Evolutionary conservation across 2,113 vertebrate species (phyloP).

Genomic region (Nasalis larvatus): DNA sequence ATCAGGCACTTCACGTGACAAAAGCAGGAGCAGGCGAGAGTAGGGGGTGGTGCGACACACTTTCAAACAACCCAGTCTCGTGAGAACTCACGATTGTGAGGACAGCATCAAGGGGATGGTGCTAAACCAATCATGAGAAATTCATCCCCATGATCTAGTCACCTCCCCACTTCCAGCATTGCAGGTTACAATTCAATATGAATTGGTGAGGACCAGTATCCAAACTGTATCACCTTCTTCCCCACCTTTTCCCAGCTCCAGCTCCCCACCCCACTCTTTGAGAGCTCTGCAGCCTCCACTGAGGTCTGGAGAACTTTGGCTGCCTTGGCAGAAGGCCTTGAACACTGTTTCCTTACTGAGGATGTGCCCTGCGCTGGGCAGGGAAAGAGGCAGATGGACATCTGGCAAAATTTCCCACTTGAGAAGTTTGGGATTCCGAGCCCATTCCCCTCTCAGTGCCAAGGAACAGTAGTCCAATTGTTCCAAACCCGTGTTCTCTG

Average conservation of each 20-base stretch:
- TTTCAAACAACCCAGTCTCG: too few relatives aligned
- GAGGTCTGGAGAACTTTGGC: neutral
- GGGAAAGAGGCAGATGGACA: neutral
- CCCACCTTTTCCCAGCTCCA: too few relatives aligned
- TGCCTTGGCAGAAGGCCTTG: neutral
- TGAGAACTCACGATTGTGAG: too few relatives aligned
- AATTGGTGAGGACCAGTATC: too few relatives aligned
- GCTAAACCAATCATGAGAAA: too few relatives aligned
- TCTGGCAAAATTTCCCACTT: conserved; percentile 22
- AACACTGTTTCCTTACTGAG: accelerated
- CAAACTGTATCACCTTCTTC: neutral
- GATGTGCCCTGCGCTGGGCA: neutral
- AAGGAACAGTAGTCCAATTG: neutral
- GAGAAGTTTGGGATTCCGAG: conserved; percentile 33
- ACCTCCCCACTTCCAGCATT: too few relatives aligned
- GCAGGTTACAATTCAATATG: too few relatives aligned
- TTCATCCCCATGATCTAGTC: too few relatives aligned
- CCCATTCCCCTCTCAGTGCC: neutral
- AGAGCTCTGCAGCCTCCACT: neutral
- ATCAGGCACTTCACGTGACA: too few relatives aligned
- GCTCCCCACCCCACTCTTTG: neutral
- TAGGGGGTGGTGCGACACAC: too few relatives aligned
- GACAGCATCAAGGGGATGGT: too few relatives aligned
- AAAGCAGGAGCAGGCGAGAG: too few relatives aligned
- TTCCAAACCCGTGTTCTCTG: neutral